phyloP scores from a whole-genome alignment of 2,797 vertebrate species.

The Gambusia yucatana region DNA sequence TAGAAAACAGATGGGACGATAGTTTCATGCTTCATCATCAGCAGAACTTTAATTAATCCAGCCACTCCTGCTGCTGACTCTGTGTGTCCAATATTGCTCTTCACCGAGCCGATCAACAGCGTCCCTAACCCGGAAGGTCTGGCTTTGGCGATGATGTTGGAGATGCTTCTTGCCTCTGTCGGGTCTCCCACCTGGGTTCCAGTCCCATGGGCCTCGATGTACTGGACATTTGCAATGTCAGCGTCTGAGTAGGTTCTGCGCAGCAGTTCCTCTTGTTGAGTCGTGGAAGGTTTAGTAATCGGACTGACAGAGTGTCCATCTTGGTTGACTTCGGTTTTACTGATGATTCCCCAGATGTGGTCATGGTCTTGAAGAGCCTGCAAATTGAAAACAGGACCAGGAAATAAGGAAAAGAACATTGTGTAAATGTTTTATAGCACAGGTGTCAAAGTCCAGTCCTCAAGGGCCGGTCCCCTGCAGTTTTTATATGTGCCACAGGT shows the following conservation, averaged over 20 bases:
- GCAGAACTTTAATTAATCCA: conserved; percentile 88
- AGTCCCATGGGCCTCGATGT: conserved; percentile 89
- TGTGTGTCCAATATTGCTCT: conserved; percentile 90
- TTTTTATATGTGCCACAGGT: too few relatives aligned
- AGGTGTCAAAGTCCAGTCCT: too few relatives aligned
- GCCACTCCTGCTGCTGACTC: conserved; percentile 91
- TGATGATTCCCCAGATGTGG: conserved; percentile 87
- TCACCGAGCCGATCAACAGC: conserved; percentile 87
- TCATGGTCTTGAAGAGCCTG: conserved; percentile 85
- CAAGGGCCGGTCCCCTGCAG: too few relatives aligned
- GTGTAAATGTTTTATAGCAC: not conserved
- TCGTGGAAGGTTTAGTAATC: conserved; percentile 87
- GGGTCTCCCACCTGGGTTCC: conserved; percentile 87
- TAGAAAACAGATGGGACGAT: conserved; percentile 88
- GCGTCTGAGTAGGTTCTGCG: conserved; percentile 79
- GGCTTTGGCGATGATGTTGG: conserved; percentile 80
- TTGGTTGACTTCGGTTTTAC: conserved; percentile 86
- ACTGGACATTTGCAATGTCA: conserved; percentile 82
- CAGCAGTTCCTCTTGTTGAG: conserved; percentile 86
- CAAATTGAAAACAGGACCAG: not conserved
- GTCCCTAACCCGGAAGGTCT: conserved; percentile 60
- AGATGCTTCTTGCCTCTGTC: conserved; percentile 84
- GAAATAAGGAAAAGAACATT: not conserved
- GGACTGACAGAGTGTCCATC: conserved; percentile 83
- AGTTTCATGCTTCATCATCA: conserved; percentile 89